Percentiles rank a stretch among this genome's conserved stretches.
Conservation (phyloP, 2,113 vertebrate species). For the Xenus cinereus region DNA sequence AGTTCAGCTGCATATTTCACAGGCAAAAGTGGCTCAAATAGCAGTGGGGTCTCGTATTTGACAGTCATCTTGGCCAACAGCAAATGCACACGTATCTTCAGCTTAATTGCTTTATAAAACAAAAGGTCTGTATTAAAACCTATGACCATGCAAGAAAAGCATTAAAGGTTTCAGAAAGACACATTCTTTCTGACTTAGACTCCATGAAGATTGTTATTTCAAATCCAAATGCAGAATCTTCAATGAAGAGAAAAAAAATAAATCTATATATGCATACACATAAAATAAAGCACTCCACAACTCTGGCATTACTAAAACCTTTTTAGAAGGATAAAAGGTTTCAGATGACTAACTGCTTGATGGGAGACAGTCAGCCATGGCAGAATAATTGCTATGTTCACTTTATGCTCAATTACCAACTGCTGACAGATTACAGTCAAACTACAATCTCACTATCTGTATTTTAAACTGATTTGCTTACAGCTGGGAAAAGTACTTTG, state of each 20-base stretch:
- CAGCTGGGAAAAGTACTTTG: conserved; percentile 48
- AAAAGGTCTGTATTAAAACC: conserved; percentile 46
- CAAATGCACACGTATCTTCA: background rate
- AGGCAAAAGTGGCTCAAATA: conserved; percentile 59
- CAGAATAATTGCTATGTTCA: conserved; percentile 26
- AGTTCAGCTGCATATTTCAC: conserved; percentile 56
- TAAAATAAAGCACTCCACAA: conserved; percentile 67
- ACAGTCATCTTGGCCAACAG: conserved; percentile 48
- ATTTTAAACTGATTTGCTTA: conserved; percentile 44
- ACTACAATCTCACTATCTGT: conserved; percentile 21
- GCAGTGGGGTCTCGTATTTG: conserved; percentile 32
- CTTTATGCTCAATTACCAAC: conserved; percentile 53
- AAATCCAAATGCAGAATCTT: conserved; percentile 53
- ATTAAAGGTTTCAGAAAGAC: conserved; percentile 22
- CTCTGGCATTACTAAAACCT: conserved; percentile 52
- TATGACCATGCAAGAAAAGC: conserved; percentile 50
- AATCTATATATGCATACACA: background rate
- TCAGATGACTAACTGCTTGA: conserved; percentile 51
- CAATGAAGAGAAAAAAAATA: conserved; percentile 34
- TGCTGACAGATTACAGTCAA: conserved; percentile 43
- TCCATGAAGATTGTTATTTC: conserved; percentile 30
- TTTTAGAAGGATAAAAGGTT: conserved; percentile 56
- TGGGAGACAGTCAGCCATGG: conserved; percentile 22
- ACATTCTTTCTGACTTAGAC: conserved; percentile 9
- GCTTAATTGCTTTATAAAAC: conserved; percentile 41